Conservation (phyloP, 2,888 invertebrate species). For the Prenolepis imparis region DNA sequence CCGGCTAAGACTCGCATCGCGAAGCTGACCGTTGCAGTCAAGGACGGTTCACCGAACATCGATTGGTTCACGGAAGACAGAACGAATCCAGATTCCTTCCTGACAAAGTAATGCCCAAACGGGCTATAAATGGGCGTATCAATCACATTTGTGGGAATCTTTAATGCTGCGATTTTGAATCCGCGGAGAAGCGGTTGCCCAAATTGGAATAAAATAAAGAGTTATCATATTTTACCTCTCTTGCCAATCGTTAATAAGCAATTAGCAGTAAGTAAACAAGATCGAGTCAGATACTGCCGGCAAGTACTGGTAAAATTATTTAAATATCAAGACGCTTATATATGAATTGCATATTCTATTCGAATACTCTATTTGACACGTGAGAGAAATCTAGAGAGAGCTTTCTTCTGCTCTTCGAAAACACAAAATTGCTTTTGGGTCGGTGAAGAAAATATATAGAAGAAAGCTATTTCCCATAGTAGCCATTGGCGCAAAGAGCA, state of each 20-base stretch:
- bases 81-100: constrained; percentile 7
- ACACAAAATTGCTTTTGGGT: not conserved
- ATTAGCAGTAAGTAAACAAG: constrained; percentile 2
- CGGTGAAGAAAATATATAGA: not conserved
- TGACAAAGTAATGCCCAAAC: constrained; percentile 14
- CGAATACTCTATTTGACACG: not conserved
- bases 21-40: constrained; percentile 28
- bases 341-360: constrained; percentile 2
- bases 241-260: not conserved
- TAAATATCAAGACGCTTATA: constrained; percentile 5
- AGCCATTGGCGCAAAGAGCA: not conserved
- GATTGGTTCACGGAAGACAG: constrained; percentile 19
- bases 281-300: constrained; percentile 4
- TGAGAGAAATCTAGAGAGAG: not conserved
- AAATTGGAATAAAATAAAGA: not conserved
- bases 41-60: constrained; percentile 32
- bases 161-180: not conserved
- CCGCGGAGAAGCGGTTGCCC: not conserved
- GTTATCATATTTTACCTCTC: constrained; percentile 7
- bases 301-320: not conserved
- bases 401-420: not conserved
- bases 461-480: not conserved
- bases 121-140: constrained; percentile 23
- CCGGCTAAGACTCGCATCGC: constrained; percentile 12
- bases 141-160: constrained; percentile 2